A percentile compares a stretch with the other conserved stretches of the same genome.
Evolutionary conservation across 1,140 invertebrate species (phyloP).

Genomic region (Nixonia krombeini): DNA sequence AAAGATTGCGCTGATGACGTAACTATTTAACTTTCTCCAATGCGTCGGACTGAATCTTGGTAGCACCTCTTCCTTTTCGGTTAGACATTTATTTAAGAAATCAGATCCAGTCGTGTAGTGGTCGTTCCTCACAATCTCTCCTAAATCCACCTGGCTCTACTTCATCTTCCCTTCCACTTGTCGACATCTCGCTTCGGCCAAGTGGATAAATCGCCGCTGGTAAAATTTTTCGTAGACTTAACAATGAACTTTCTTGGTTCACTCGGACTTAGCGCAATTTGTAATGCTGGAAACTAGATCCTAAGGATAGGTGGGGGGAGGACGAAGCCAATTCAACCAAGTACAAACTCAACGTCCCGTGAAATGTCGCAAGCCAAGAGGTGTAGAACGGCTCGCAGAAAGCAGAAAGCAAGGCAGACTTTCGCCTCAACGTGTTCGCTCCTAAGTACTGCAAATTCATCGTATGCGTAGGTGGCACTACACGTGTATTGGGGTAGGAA

Average conservation of each 20-base stretch:
- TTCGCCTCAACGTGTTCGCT: conserved; percentile 14
- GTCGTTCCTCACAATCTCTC: not conserved
- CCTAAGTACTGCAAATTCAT: conserved; percentile 26
- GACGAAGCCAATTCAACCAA: conserved; percentile 40
- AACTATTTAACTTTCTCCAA: not conserved
- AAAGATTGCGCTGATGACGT: not conserved
- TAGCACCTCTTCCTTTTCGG: too few species aligned
- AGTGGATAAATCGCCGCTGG: conserved; percentile 27
- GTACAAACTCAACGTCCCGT: conserved; percentile 54
- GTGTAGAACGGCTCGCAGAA: conserved; percentile 2
- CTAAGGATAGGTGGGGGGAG: not conserved
- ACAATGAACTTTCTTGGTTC: conserved; percentile 12
- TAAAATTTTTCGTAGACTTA: conserved; percentile 54
- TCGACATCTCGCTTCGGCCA: not conserved
- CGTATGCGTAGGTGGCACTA: conserved; percentile 29
- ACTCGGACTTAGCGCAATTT: conserved; percentile 17
- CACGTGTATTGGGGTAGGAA: conserved; percentile 39
- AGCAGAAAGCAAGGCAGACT: conserved; percentile 5
- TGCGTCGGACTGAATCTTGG: too few species aligned
- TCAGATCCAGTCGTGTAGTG: conserved; percentile 8
- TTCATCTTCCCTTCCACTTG: conserved; percentile 20
- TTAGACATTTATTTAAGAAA: conserved; percentile 20
- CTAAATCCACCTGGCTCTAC: conserved; percentile 8
- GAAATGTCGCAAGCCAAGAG: conserved; percentile 54
- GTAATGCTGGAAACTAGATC: conserved; percentile 24